A percentile compares a stretch with the other conserved stretches of the same genome.
Evolutionary conservation across 2,888 invertebrate species (phyloP).

Genomic region (Malacosoma neustria): DNA sequence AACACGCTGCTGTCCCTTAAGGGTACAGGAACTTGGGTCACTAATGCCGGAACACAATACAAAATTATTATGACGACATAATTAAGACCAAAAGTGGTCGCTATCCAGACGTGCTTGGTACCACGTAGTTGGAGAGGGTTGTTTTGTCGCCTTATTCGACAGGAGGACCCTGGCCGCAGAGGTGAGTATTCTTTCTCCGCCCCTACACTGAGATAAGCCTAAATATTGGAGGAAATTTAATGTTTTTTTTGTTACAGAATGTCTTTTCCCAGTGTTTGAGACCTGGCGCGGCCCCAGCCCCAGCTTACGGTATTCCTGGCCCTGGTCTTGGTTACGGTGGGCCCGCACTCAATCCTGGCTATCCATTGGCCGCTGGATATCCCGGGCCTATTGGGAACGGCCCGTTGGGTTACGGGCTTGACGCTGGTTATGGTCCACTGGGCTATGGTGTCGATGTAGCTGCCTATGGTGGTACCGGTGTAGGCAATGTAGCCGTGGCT

Average conservation of each 20-base stretch:
- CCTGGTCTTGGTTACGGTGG: slow-evolving; percentile 4
- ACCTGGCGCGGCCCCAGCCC: background rate
- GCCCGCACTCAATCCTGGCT: slow-evolving; percentile 3
- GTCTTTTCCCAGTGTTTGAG: slow-evolving; percentile 9
- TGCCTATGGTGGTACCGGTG: slow-evolving; percentile 5
- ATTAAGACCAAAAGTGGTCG: too few relatives aligned
- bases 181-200: too few relatives aligned
- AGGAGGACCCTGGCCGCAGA: too few relatives aligned
- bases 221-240: too few relatives aligned
- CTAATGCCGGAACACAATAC: too few relatives aligned
- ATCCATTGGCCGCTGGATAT: slow-evolving; percentile 2
- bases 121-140: too few relatives aligned
- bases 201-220: too few relatives aligned
- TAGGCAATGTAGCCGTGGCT: slow-evolving; percentile 12
- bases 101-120: too few relatives aligned
- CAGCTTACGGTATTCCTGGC: background rate
- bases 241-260: slow-evolving; percentile 9
- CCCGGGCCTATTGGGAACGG: background rate
- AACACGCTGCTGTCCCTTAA: too few relatives aligned
- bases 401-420: background rate
- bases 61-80: too few relatives aligned
- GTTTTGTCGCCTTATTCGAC: too few relatives aligned
- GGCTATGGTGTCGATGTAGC: background rate
- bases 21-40: too few relatives aligned
- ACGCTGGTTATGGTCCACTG: background rate